These are phyloP conservation scores for Heliocidaris tuberculata DNA, from an alignment of 35 echinoderm and acorn worm species.

Conservation along the genomic window DNA sequence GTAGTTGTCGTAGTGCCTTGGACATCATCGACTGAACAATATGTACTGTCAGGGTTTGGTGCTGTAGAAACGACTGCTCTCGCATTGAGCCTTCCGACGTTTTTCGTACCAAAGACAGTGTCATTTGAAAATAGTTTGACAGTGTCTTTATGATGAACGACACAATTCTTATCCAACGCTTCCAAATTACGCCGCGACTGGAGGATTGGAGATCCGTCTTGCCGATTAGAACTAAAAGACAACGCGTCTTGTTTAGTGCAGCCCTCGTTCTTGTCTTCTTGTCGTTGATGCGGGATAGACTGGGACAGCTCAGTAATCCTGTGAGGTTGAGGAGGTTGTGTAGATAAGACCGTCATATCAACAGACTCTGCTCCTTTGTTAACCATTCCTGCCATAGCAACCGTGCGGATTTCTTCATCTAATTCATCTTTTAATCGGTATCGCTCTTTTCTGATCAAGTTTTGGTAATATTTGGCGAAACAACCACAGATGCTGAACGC, in stretches of 20 bases:
- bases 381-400: background rate
- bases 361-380: background rate
- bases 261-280: background rate
- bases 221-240: background rate
- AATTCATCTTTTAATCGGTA: background rate
- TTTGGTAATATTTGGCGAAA: background rate
- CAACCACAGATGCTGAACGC: background rate
- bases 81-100: background rate
- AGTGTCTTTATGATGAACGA: background rate
- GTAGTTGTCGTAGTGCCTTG: too few species aligned
- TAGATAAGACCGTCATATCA: background rate
- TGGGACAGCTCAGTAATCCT: background rate
- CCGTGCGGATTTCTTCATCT: background rate
- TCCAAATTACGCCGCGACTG: background rate
- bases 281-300: too few species aligned
- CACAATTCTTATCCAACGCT: background rate
- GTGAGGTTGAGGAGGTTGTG: background rate
- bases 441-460: background rate
- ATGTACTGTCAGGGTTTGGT: background rate
- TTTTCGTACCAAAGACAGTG: background rate
- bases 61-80: background rate
- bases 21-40: background rate
- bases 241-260: background rate
- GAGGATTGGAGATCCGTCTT: background rate
- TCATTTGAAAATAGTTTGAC: background rate